These are phyloP conservation scores for Euphydryas editha DNA, from an alignment of 2,888 invertebrate species.

Conservation along the genomic window DNA sequence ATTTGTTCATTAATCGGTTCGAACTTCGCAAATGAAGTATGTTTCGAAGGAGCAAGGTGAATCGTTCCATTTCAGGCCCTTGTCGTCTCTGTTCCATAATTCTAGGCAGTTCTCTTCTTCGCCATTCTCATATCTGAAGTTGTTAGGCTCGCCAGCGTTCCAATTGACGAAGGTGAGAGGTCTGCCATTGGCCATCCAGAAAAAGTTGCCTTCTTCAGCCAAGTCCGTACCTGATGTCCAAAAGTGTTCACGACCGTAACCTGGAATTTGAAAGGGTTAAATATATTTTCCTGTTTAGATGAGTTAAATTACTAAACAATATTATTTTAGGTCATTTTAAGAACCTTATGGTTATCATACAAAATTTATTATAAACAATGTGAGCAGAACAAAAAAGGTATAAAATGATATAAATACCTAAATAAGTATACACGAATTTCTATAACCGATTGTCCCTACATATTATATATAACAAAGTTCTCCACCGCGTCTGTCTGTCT, in stretches of 20 bases:
- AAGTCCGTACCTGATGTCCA: slow-evolving; percentile 97
- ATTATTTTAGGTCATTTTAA: no score
- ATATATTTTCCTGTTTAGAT: not conserved
- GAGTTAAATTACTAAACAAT: no score
- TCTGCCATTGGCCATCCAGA: slow-evolving; percentile 96
- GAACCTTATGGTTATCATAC: no score
- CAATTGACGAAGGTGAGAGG: slow-evolving; percentile 96
- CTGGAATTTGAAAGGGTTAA: slow-evolving; percentile 69
- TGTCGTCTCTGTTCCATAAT: slow-evolving; percentile 95
- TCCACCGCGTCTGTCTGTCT: no score
- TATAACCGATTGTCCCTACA: not conserved
- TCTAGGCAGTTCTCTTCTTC: slow-evolving; percentile 97
- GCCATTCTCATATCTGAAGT: slow-evolving; percentile 96
- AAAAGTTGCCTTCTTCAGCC: slow-evolving; percentile 95
- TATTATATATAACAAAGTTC: not conserved
- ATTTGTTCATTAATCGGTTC: slow-evolving; percentile 70
- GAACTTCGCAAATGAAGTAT: slow-evolving; percentile 95
- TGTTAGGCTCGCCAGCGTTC: slow-evolving; percentile 97
- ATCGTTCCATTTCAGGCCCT: slow-evolving; percentile 96
- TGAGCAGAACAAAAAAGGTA: no score
- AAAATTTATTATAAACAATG: no score
- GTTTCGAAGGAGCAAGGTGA: slow-evolving; percentile 97
- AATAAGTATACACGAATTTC: no score
- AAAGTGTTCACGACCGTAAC: slow-evolving; percentile 95
- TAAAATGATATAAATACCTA: no score